A percentile compares a stretch with the other conserved stretches of the same genome.
phyloP scores from a whole-genome alignment of 2,113 vertebrate genomes.

The Thamnophis sirtalis region DNA sequence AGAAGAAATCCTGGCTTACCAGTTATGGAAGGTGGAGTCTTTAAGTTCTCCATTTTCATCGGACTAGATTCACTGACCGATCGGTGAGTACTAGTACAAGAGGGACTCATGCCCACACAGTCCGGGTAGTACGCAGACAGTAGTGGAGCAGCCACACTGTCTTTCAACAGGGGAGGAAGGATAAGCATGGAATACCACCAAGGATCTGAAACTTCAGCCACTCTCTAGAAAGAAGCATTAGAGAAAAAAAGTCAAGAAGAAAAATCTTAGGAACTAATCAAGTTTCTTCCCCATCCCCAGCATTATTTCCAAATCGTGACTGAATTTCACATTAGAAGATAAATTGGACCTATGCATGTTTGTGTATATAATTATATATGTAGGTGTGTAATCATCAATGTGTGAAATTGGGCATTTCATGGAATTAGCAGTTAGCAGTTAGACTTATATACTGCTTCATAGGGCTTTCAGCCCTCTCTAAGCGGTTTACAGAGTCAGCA shows the following conservation, averaged over 20 bases:
- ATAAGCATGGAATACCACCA: constrained; percentile 99
- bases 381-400: background rate
- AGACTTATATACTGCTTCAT: too few relatives aligned
- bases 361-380: background rate
- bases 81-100: constrained; percentile 76
- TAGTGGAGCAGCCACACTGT: constrained; percentile 90
- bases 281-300: background rate
- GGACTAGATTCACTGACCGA: constrained; percentile 62
- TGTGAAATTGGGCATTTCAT: background rate
- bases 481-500: too few relatives aligned
- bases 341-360: background rate
- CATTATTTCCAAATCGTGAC: constrained; percentile 27
- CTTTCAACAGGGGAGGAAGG: constrained; percentile 92
- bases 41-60: constrained; percentile 79
- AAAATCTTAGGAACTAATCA: background rate
- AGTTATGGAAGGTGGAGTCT: constrained; percentile 64
- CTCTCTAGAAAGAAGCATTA: constrained; percentile 76
- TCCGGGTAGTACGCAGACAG: constrained; percentile 94
- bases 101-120: constrained; percentile 99
- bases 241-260: constrained; percentile 44
- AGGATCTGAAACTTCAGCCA: constrained; percentile 88
- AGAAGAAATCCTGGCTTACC: constrained; percentile 59
- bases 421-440: too few relatives aligned
- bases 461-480: too few relatives aligned
- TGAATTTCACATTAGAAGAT: constrained; percentile 25